A percentile compares a stretch with the other conserved stretches of the same genome.
Conservation (phyloP, 2,888 invertebrate species). For the Auanema sp. region DNA sequence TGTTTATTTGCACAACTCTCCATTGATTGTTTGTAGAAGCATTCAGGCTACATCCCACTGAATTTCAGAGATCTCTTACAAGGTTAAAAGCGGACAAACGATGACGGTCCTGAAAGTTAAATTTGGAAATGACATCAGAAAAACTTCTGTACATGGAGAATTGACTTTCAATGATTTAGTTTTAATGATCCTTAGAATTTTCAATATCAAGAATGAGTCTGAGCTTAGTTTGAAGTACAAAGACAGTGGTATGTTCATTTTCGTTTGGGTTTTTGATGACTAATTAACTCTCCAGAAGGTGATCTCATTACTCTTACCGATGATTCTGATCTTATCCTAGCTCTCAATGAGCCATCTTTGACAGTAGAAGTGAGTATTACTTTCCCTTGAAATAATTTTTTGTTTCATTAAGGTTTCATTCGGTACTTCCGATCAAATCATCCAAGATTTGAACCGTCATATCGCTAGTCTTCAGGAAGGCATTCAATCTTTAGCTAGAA, state of each 20-base stretch:
- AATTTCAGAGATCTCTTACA: conserved; percentile 17
- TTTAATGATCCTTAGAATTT: conserved; percentile 48
- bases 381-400: no score
- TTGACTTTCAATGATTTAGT: conserved; percentile 45
- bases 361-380: conserved; percentile 4
- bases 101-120: conserved; percentile 43
- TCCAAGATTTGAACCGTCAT: not conserved
- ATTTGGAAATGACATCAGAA: conserved; percentile 47
- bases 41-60: not conserved
- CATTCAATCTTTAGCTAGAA: conserved; percentile 2
- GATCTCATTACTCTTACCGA: conserved; percentile 48
- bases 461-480: conserved; percentile 14
- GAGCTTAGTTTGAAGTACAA: conserved; percentile 48
- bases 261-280: not conserved
- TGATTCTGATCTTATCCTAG: conserved; percentile 49
- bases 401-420: not conserved
- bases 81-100: conserved; percentile 22
- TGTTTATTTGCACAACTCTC: not conserved
- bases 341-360: conserved; percentile 27
- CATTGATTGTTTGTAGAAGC: not conserved
- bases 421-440: conserved; percentile 5
- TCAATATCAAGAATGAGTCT: conserved; percentile 29
- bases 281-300: conserved; percentile 37
- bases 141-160: conserved; percentile 42
- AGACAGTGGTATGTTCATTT: conserved; percentile 40